Evolutionary conservation across 2,797 vertebrate genomes (phyloP), one percentile per base, ranked within the genome.

Genomic region (Glossophaga mutica): DNA sequence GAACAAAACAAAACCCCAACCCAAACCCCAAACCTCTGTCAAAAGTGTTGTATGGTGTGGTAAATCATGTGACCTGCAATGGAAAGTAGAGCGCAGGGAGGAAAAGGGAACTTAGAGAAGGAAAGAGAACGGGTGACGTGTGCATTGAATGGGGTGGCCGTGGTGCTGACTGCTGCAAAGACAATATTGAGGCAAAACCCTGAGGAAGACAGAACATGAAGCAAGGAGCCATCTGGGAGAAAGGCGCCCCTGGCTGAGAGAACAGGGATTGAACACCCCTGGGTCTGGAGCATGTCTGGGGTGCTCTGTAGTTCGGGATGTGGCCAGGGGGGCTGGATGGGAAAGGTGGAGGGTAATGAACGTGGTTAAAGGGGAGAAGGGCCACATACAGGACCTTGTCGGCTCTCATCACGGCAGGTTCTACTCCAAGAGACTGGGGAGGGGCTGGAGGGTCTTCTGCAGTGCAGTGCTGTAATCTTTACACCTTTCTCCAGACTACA

Each of bases 281-380:
- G 19, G 21, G 5, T 52, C 12, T 32, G 10, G 26, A 19, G 2
- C 11, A 24, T 6, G 6, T n/a, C 48, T 24, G 2, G 0, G 57
- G 6, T 26, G 3, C 34, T n/a, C 22, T 24, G 11, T 16, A 12
- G 6, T 19, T 29, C 11, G 37, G n/a, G 32, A n/a, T 59, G 65
- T 68, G 32, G 57, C 11, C 34, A 48, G 5, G 19, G 52, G 2
- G 9, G 19, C 26, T 76, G 34, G 11, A 52, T 0, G n/a, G 29
- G 42, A 5, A 93, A 76, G 8, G 2, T 4, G 26, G 24, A 44
- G 19, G 32, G 26, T 6, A n/a, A 62, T 24, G 22, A 18, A 26
- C 32, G 46, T 34, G 46, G 7, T 34, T 19, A 42, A 34, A 5
- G 1, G 7, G 3, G 2, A 1, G 39, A 18, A n/a, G 24, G 52